Evolutionary conservation across 2,888 invertebrate species (phyloP).

Genomic region (Machimus rusticus): DNA sequence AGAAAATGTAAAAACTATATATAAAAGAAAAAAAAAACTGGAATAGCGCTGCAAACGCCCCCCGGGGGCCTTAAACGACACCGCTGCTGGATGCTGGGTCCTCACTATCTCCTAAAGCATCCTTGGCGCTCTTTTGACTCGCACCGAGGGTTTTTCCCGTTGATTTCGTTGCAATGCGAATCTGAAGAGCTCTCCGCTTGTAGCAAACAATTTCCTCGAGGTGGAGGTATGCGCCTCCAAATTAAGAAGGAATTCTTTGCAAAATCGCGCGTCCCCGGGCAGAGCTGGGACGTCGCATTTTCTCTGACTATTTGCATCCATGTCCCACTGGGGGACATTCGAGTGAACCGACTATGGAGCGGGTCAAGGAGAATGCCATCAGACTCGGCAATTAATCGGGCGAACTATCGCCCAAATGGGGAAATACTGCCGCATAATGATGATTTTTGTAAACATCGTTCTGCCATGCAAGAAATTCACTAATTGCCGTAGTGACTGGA

Average conservation of each 20-base stretch:
- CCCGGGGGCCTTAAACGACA: background rate
- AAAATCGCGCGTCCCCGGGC: background rate
- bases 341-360: background rate
- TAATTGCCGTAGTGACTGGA: background rate
- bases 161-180: background rate
- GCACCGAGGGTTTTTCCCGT: background rate
- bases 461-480: background rate
- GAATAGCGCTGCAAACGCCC: background rate
- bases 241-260: background rate
- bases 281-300: background rate
- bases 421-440: background rate
- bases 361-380: background rate
- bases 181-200: background rate
- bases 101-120: background rate
- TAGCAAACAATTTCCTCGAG: background rate
- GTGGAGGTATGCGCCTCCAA: background rate
- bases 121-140: background rate
- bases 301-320: background rate
- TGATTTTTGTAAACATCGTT: background rate
- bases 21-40: background rate
- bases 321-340: background rate
- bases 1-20: background rate
- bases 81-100: background rate
- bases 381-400: background rate
- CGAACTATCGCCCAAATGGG: background rate